Conservation (phyloP, 1,140 invertebrate genomes). For the Drosophila auraria region DNA sequence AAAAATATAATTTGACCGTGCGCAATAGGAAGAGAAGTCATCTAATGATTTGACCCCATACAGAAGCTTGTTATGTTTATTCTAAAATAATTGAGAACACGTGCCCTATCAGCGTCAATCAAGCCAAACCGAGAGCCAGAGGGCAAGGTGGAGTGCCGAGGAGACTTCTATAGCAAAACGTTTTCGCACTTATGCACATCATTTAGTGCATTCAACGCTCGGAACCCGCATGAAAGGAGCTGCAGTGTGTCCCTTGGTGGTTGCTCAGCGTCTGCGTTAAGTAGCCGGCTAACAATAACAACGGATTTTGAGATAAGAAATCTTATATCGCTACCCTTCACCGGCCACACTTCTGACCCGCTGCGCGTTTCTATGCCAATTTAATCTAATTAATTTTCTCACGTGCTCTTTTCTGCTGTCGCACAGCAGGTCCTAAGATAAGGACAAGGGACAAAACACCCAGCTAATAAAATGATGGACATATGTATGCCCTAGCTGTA, state of each 20-base stretch:
- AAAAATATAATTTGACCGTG: conserved; percentile 25
- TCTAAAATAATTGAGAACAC: conserved; percentile 80
- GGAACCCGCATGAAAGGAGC: conserved; percentile 55
- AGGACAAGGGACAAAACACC: background rate
- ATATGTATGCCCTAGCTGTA: conserved; percentile 34
- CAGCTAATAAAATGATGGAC: conserved; percentile 39
- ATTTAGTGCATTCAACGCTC: conserved; percentile 68
- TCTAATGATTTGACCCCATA: conserved; percentile 57
- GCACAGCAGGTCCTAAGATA: conserved; percentile 46
- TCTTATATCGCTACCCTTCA: conserved; percentile 24
- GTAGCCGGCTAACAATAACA: conserved; percentile 55
- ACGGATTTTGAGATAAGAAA: conserved; percentile 62
- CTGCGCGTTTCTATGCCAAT: conserved; percentile 77
- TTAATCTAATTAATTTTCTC: conserved; percentile 84
- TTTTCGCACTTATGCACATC: conserved; percentile 79
- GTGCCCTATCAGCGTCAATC: conserved; percentile 83
- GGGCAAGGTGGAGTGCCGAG: background rate
- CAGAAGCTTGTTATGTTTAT: conserved; percentile 72
- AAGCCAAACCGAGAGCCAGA: conserved; percentile 57
- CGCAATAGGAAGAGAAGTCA: conserved; percentile 55
- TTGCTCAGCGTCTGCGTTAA: conserved; percentile 40
- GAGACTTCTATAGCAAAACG: conserved; percentile 36
- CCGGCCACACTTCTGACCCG: conserved; percentile 42
- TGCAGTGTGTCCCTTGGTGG: conserved; percentile 30
- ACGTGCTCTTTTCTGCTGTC: conserved; percentile 64